phyloP scores from a whole-genome alignment of 2,113 vertebrate genomes.

The Danionella cerebrum region DNA sequence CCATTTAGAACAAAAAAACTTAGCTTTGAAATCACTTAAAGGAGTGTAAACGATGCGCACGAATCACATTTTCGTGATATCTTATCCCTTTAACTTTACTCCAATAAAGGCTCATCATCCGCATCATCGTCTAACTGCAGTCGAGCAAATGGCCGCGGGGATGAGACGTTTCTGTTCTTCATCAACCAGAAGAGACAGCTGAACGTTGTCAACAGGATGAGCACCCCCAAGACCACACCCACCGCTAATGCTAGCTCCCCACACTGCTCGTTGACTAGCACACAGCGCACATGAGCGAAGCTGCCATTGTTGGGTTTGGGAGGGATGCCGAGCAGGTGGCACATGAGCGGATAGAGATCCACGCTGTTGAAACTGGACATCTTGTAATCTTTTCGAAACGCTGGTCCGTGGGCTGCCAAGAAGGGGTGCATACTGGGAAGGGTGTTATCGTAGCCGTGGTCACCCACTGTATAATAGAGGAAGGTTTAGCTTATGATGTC shows the following conservation, averaged over 20 bases:
- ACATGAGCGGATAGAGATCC: conserved; percentile 96
- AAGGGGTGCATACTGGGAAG: conserved; percentile 92
- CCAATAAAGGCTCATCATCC: conserved; percentile 69
- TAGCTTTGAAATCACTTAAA: too few relatives aligned
- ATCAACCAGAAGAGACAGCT: conserved; percentile 69
- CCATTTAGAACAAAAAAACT: too few relatives aligned
- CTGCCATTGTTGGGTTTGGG: conserved; percentile 80
- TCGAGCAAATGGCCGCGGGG: conserved; percentile 63
- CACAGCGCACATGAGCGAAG: conserved; percentile 63
- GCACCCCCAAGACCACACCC: conserved; percentile 71
- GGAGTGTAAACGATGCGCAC: too few relatives aligned
- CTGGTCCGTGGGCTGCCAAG: conserved; percentile 79
- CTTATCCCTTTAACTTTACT: conserved; percentile 42
- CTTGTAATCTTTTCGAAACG: conserved; percentile 70
- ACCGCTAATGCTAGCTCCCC: conserved; percentile 59
- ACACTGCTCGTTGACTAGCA: conserved; percentile 73
- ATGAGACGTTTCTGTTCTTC: conserved; percentile 42
- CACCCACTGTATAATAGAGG: conserved; percentile 71
- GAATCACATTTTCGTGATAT: too few relatives aligned
- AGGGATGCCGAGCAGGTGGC: conserved; percentile 73
- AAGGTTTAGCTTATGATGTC: background rate
- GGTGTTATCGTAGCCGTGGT: conserved; percentile 90
- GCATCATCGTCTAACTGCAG: conserved; percentile 75
- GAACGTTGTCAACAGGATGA: conserved; percentile 69
- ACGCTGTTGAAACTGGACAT: conserved; percentile 64